Base-by-base conservation (phyloP, 2,113 vertebrate genomes). In the Chionis minor region DNA sequence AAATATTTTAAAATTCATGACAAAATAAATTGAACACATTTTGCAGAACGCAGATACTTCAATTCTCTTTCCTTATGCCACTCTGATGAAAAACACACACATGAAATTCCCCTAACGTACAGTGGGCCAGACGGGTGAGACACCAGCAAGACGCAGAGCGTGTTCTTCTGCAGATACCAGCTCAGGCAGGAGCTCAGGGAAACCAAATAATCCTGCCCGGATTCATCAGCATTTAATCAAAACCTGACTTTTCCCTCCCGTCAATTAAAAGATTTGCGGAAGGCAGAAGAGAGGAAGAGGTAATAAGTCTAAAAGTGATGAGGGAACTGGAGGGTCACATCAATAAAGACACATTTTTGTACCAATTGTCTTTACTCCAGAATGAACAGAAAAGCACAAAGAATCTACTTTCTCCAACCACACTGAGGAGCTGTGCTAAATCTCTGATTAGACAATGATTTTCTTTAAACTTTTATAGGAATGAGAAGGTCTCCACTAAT, bases 381-480 rank as follows among this genome's bases (percentile, higher is more conserved):
- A 92, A 92, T 14, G 91, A 94, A 56, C 19, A 30, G 81, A 45
- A 63, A 81, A 92, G 65, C 72, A 67, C 61, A 70, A 93, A 92
- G 84, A 90, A 95, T 88, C 66, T 83, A 13, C 92, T 74, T 90
- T 87, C 88, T 84, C 78, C 61, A 81, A 19, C 74, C 87, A 94
- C 35, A 4, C 86, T 63, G 94, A 97, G 86, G 90, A 96, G 96
- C 80, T 94, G 40, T 74, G 96, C 94, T 92, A 97, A 97, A 97
- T 59, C 95, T 96, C 97, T 97, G 97, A 97, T 97, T 96, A 97
- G 96, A 97, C 75, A 88, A 97, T 85, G 97, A 98, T 96, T 97
- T 97, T 91, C 97, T 97, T 91, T 94, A 98, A 98, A 98, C 96
- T 98, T 98, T 98, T 93, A 98, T 97, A 96, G 96, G 97, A 93